Evolutionary conservation across 2,113 vertebrate genomes (phyloP).

Genomic region (Falcunculus frontatus): DNA sequence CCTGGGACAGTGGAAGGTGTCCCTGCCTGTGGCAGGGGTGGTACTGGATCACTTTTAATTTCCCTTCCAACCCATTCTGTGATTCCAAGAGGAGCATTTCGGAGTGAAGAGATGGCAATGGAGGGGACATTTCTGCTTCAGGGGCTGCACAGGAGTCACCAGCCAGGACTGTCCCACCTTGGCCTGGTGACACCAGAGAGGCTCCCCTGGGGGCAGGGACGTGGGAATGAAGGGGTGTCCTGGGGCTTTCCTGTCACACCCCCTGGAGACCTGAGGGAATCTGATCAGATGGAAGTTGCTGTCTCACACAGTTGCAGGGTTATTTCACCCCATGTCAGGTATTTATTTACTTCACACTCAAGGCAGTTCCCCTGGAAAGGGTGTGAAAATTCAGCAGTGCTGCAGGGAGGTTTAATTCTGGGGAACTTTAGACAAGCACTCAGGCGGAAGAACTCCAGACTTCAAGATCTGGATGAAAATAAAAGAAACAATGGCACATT

Average conservation of each 20-base stretch:
- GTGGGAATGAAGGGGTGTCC: rapidly evolving
- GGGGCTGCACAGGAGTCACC: background rate
- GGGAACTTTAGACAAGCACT: background rate
- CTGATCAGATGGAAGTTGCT: too few relatives aligned
- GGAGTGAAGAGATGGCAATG: background rate
- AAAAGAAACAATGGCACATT: background rate
- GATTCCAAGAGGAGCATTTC: background rate
- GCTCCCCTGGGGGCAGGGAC: background rate
- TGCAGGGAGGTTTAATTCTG: background rate
- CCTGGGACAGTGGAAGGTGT: background rate
- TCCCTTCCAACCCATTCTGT: background rate
- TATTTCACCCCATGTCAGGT: background rate
- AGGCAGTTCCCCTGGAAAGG: background rate
- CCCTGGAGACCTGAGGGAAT: background rate
- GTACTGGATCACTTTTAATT: too few relatives aligned
- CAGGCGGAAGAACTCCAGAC: background rate
- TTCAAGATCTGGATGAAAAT: background rate
- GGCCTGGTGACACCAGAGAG: background rate
- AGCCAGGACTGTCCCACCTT: background rate
- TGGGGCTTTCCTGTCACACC: rapidly evolving
- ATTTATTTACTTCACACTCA: background rate
- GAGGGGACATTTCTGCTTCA: background rate
- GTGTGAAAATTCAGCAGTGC: background rate
- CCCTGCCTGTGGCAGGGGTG: background rate
- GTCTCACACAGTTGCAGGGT: rapidly evolving